Base-by-base conservation (phyloP, 2,797 vertebrate species). In the Thripadectes ignobilis region DNA sequence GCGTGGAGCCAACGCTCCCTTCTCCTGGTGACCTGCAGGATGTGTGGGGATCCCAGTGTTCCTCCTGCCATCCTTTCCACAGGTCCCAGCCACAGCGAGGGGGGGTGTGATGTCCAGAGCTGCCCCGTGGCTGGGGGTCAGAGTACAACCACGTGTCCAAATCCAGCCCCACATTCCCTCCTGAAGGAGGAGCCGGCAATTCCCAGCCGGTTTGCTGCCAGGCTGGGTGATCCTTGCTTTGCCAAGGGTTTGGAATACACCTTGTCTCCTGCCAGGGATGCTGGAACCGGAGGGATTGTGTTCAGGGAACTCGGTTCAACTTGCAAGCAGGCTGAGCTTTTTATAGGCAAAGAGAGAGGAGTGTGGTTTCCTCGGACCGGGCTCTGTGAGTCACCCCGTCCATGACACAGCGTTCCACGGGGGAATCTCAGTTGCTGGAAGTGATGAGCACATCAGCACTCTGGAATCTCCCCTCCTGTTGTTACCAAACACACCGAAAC, bases 391-490 rank as follows among this genome's bases (percentile, higher is more conserved):
- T 96, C 93, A 88, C 66, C 39, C 7, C 0, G 55, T 66, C 3
- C 7, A 32, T 96, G 95, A 93, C 81, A 68, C 89, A 95, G 93
- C 81, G 58, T 91, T 95, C 68, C 81, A 85, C 49, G 48, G 39
- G 58, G 72, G 78, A 92, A 88, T 19, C 54, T 14, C 29, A 39
- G 45, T 21, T 72, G 65, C 86, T 49, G 72, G 71, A 74, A 57
- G 57, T 61, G 45, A 58, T 39, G 77, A 76, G 38, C 30, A 9
- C 67, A 23, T 84, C 49, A 22, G 49, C 12, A 5, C 66, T 72
- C 73, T 13, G 18, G 80, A 86, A 69, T 46, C 38, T 73, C 76
- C 66, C 69, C 85, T 54, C 34, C 61, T 45, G 52, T 43, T 48
- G 52, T 43, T 26, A 63, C 34, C 88, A 39, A 39, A 23, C 86